These are phyloP conservation scores for Drosophila navojoa DNA, from an alignment of 1,140 invertebrate species.

Conservation along the genomic window DNA sequence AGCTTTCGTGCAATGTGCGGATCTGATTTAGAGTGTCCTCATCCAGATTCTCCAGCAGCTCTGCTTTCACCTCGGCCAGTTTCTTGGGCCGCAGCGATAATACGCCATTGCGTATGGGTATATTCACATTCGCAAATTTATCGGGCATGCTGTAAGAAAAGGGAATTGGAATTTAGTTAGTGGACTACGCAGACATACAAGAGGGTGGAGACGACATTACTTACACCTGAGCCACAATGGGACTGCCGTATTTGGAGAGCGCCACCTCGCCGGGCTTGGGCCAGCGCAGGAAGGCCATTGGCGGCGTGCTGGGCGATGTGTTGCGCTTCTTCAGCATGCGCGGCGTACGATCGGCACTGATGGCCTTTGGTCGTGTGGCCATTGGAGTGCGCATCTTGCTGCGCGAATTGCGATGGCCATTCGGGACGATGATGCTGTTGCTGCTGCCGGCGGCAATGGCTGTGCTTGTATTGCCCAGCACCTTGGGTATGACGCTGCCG, in stretches of 20 bases:
- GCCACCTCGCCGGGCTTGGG: constrained; percentile 87
- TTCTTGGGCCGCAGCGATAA: constrained; percentile 74
- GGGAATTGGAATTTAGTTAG: not conserved
- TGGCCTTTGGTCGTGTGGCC: constrained; percentile 63
- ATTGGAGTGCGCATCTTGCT: constrained; percentile 79
- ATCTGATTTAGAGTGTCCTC: constrained; percentile 71
- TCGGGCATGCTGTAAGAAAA: constrained; percentile 73
- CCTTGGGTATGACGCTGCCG: constrained; percentile 13
- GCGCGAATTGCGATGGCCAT: constrained; percentile 52
- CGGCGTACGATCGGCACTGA: constrained; percentile 77
- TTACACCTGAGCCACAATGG: constrained; percentile 85
- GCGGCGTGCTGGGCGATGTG: constrained; percentile 84
- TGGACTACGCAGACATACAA: not conserved
- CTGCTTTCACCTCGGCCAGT: constrained; percentile 57
- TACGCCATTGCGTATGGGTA: constrained; percentile 86
- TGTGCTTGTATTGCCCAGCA: not conserved
- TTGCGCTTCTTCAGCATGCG: constrained; percentile 7
- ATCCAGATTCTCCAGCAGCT: constrained; percentile 71
- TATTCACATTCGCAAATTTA: constrained; percentile 86
- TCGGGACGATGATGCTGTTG: constrained; percentile 6
- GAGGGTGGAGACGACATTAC: constrained; percentile 9
- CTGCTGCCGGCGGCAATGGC: not conserved
- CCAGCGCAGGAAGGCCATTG: constrained; percentile 85
- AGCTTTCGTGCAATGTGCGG: constrained; percentile 69
- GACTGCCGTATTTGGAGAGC: constrained; percentile 87